Conservation (phyloP, 1,140 invertebrate genomes). For the Caenorhabditis latens region DNA sequence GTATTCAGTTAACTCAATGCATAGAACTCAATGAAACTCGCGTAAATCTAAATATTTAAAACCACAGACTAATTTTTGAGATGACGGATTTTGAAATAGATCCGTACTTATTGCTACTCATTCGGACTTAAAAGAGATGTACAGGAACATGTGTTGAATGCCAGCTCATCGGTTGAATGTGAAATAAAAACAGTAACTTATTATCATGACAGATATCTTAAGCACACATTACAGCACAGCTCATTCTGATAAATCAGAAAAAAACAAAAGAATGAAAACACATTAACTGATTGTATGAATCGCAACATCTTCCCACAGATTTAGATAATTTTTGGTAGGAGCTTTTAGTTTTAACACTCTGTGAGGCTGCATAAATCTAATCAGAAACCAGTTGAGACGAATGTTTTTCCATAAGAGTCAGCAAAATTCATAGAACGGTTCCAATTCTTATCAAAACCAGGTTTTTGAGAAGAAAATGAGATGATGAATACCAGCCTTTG, state of each 20-base stretch:
- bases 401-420: background rate
- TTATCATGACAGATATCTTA: too few relatives aligned
- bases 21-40: too few relatives aligned
- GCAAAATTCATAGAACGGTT: background rate
- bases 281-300: conserved; percentile 22
- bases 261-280: conserved; percentile 3
- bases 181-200: too few relatives aligned
- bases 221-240: too few relatives aligned
- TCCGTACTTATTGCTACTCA: too few relatives aligned
- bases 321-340: conserved; percentile 5
- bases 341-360: background rate
- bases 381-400: background rate
- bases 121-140: background rate
- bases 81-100: background rate
- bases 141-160: too few relatives aligned
- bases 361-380: background rate
- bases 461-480: too few relatives aligned
- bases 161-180: too few relatives aligned
- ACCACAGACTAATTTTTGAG: background rate
- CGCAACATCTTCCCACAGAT: background rate
- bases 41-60: background rate
- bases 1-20: background rate
- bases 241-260: background rate
- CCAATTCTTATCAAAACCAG: background rate
- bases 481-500: too few relatives aligned